These are phyloP conservation scores for Aphaenogaster rudis DNA, from an alignment of 1,140 invertebrate species.

Conservation along the genomic window DNA sequence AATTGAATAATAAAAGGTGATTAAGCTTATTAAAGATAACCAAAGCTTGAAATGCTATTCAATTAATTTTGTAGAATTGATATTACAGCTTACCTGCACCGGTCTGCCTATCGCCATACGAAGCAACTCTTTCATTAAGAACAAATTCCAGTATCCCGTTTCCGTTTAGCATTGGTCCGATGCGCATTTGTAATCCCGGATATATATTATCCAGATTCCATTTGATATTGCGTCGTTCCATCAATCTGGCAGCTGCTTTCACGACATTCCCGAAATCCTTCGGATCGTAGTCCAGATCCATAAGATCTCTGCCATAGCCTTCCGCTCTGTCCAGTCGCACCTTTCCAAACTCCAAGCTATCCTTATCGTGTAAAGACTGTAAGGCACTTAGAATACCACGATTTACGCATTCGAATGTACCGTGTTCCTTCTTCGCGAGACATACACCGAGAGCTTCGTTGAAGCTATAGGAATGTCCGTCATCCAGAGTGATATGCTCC, in stretches of 20 bases:
- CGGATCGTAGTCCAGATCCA: constrained; percentile 90
- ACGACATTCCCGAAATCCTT: constrained; percentile 91
- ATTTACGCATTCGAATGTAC: constrained; percentile 89
- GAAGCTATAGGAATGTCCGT: constrained; percentile 76
- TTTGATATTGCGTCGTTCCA: constrained; percentile 90
- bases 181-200: constrained; percentile 90
- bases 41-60: background rate
- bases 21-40: background rate
- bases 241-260: constrained; percentile 90
- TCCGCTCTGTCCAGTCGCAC: constrained; percentile 80
- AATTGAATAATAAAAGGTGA: constrained; percentile 2
- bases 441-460: constrained; percentile 77
- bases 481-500: constrained; percentile 33
- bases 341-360: constrained; percentile 89
- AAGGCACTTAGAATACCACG: constrained; percentile 90
- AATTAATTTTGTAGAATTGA: background rate
- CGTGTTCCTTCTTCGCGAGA: constrained; percentile 76
- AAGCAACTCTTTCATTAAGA: constrained; percentile 87
- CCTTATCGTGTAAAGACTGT: constrained; percentile 89
- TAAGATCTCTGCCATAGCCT: constrained; percentile 79
- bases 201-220: constrained; percentile 91
- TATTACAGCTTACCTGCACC: constrained; percentile 79
- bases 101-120: constrained; percentile 79
- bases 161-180: constrained; percentile 89
- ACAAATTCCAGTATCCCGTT: constrained; percentile 91